Base-by-base conservation (phyloP, 2,888 invertebrate species). In the Drosophila macrospina region DNA sequence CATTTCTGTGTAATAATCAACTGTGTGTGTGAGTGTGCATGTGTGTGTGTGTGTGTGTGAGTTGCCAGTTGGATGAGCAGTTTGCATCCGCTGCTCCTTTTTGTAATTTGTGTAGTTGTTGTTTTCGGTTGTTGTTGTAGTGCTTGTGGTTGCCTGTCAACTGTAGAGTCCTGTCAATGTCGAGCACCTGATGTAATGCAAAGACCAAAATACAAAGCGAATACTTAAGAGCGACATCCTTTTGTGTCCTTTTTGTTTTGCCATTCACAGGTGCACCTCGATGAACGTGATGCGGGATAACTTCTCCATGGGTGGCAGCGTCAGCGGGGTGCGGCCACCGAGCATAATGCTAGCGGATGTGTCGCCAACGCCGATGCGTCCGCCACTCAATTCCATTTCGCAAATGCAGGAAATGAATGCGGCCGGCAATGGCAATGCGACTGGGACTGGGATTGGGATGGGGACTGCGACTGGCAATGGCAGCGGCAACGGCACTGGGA, bases 261-360 rank as follows among this genome's bases (percentile, higher is more conserved):
- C 47, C 48, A 20, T 54, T 39, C 45, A 8, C 88, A 95, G 97
- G 87, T 96, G 97, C 92, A 96, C 97, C 61, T 97, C 97, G 67
- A 93, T 97, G 79, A 96, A 96, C 92, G 96, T 96, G 80, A 96
- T 97, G 89, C 94, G 95, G 87, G 95, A 95, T 89, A 95, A 95
- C 26, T 95, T 95, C 85, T 91, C 91, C 42, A 73, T 91, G 44
- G 90, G 91, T 6, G 94, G 94, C 28, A 92, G 93, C n/a, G 93
- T 93, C 6, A 94, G 94, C 20, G 92, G 93, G 0, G 93, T 93
- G 4, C 93, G 94, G 7, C 93, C 94, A 66, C 91, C 92, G 16
- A 70, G 92, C 92, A 76, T 92, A 79, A 90, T 92, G 70, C 66
- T 91, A 78, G 90, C 91, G 75, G 92, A 91, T 88, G 91, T 91